phyloP scores from a whole-genome alignment of 53 echinoderm and acorn worm species.

The Henricia sp. region DNA sequence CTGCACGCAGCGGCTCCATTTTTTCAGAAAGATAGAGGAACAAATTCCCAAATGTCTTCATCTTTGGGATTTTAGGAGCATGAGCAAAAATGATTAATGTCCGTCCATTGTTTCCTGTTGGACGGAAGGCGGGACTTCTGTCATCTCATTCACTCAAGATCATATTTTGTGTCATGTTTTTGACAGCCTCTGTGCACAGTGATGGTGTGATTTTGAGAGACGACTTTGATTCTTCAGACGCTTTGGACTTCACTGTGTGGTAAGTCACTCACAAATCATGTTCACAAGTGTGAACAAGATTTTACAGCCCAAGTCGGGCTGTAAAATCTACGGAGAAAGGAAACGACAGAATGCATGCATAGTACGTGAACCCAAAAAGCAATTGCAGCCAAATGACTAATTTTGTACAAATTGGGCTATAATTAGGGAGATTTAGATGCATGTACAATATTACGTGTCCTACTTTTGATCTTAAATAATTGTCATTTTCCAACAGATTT shows the following conservation, averaged over 20 bases:
- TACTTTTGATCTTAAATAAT: too few species aligned
- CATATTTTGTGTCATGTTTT: slow-evolving; percentile 32
- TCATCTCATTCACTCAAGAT: neutral
- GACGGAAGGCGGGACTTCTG: neutral
- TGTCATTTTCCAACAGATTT: too few species aligned
- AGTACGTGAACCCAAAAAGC: too few species aligned
- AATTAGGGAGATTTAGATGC: too few species aligned
- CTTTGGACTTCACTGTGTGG: slow-evolving; percentile 85
- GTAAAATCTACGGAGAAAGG: too few species aligned
- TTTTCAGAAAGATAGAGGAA: neutral
- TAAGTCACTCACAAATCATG: slow-evolving; percentile 46
- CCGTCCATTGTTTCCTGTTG: neutral
- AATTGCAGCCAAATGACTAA: too few species aligned
- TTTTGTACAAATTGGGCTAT: too few species aligned
- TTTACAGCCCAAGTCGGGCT: too few species aligned
- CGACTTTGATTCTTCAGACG: slow-evolving; percentile 86
- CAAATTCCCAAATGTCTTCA: neutral
- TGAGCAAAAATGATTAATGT: slow-evolving; percentile 31
- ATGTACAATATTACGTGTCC: too few species aligned
- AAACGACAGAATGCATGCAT: too few species aligned
- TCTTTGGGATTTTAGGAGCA: neutral
- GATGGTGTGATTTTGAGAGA: slow-evolving; percentile 88
- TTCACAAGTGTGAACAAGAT: neutral
- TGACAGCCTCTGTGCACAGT: slow-evolving; percentile 82
- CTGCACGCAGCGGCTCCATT: neutral